Base-by-base conservation (phyloP, 2,113 vertebrate species). In the Misgurnus anguillicaudatus region DNA sequence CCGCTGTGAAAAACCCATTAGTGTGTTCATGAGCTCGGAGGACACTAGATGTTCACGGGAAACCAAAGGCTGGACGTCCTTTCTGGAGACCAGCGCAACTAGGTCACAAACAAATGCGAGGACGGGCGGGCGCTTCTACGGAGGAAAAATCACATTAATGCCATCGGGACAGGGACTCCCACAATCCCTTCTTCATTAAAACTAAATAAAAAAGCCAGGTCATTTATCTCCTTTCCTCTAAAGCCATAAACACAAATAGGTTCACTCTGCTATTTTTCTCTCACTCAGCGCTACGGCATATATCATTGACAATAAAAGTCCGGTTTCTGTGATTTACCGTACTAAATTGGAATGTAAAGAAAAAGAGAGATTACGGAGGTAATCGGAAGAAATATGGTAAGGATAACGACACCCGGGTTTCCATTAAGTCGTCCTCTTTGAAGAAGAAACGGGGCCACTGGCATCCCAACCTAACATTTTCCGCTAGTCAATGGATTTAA, bases 151-250 rank as follows among this genome's bases (percentile, higher is more conserved):
- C 81, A 80, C 58, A 77, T 88, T 80, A 85, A 82, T 79, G 83
- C 87, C 86, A 70, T 45, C 60, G 87, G 87, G 86, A 86, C 76
- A 72, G 76, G 77, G 88, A 87, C 85, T 90, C 92, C 90, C 91
- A 87, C 47, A 83, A 86, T 92, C 91, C 92, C 92, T 87, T 90
- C 90, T 92, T 93, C 91, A 92, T 93, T 93, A 92, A 93, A 93
- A 91, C 87, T 89, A 91, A 91, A 92, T 92, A 92, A 91, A 93
- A 90, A 90, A 78, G 66, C 88, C 85, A 85, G 91, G 90, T 90
- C 91, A 92, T 92, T 91, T 91, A 92, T 92, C 91, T 91, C 88
- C 78, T 89, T 91, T 82, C 87, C 86, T 81, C 82, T 85, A 89
- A 91, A 90, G 89, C 89, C 89, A 90, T 89, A 91, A 91, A 89